These are phyloP conservation scores for Gambusia yucatana DNA, from an alignment of 2,797 vertebrate species.

Conservation along the genomic window DNA sequence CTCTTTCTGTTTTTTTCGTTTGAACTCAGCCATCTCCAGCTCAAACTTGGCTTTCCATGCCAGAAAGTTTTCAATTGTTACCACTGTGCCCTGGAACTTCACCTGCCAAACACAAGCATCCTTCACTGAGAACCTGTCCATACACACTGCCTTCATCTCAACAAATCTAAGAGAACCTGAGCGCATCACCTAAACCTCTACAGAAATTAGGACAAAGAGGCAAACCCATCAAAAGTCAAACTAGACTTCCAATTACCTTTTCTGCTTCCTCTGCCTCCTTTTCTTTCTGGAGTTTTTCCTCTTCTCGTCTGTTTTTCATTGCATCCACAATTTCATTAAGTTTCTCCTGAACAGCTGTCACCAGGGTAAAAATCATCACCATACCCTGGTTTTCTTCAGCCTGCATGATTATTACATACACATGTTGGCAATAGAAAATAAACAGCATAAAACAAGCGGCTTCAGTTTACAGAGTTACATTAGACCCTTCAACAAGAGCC, in stretches of 20 bases:
- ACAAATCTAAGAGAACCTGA: background rate
- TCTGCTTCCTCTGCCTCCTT: slow-evolving; percentile 95
- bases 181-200: background rate
- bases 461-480: background rate
- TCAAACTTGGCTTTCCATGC: slow-evolving; percentile 95
- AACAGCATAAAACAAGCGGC: background rate
- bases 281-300: slow-evolving; percentile 89
- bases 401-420: slow-evolving; percentile 67
- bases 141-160: background rate
- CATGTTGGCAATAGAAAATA: background rate
- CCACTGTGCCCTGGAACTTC: slow-evolving; percentile 95
- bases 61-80: slow-evolving; percentile 97
- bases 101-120: slow-evolving; percentile 73
- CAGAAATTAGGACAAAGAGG: background rate
- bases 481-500: background rate
- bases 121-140: background rate
- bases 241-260: slow-evolving; percentile 79
- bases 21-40: slow-evolving; percentile 87
- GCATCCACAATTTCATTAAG: slow-evolving; percentile 95
- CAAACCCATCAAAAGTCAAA: background rate
- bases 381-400: slow-evolving; percentile 95
- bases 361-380: slow-evolving; percentile 98
- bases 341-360: slow-evolving; percentile 95
- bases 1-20: slow-evolving; percentile 91
- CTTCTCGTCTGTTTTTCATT: slow-evolving; percentile 91